Base-by-base conservation (phyloP, 2,888 invertebrate genomes). In the Dichetophora obliterata region DNA sequence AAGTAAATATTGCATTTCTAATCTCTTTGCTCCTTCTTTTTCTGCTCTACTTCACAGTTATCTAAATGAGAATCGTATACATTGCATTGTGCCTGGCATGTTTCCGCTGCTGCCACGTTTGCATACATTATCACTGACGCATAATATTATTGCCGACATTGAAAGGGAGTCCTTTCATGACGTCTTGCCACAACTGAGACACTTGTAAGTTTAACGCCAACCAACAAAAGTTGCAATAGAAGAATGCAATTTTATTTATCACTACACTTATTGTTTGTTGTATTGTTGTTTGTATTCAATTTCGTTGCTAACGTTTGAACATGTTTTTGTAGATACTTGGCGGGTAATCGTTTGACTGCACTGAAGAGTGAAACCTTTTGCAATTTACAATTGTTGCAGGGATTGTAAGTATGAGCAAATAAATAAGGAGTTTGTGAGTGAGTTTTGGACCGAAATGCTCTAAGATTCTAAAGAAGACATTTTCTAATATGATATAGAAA, bases 281-380 rank as follows among this genome's bases (percentile, higher is more conserved):
- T 22, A 24, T 9, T 57, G 57, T 59, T 66, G 34, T 19, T n/a
- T 43, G 9, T n/a, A n/a, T 65, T 75, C 75, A 80, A 78, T 77
- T 78, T 76, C 77, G 79, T 19, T 37, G 19, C 1, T 31, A 50
- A 65, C 19, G 43, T 66, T 27, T 31, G 31, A 4, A 31, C 31
- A 31, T 11, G 3, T 54, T n/a, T 75, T 19, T 43, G 34, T 61
- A 92, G 91, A 81, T 91, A 90, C 84, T 82, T 92, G 68, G 90
- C 91, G 3, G 90, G 90, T 77, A 92, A 92, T 85, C 85, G 85
- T 22, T 84, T 92, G 69, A 83, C 83, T 11, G 82, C 85, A 57
- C 82, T 92, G 66, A 84, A 85, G 54, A 88, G 88, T 22, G 87
- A 86, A 52, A 90, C 90, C n/a, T 92, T 92, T 80, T 87, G 86